Evolutionary conservation across 2,113 vertebrate genomes (phyloP).

Genomic region (Gallinago paraguaiae): DNA sequence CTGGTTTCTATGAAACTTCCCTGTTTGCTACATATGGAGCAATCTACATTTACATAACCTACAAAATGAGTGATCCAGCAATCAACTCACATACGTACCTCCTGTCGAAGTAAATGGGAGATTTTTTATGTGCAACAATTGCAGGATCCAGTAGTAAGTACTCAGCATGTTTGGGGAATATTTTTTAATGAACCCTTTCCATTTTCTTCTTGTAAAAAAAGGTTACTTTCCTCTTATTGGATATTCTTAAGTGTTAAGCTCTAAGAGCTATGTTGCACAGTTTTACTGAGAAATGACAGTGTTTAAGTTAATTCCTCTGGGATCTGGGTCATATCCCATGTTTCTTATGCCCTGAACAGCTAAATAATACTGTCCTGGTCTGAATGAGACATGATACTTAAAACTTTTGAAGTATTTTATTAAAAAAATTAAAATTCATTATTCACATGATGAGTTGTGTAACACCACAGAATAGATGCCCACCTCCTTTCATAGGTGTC

Average conservation of each 20-base stretch:
- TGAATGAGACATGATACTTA: neutral
- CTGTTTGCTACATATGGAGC: constrained; percentile 81
- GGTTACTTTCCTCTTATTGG: neutral
- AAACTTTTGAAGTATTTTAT: neutral
- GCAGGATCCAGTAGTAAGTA: constrained; percentile 18
- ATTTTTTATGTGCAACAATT: neutral
- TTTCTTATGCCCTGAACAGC: neutral
- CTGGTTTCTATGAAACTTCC: constrained; percentile 93
- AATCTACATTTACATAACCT: constrained; percentile 17
- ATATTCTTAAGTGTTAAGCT: constrained; percentile 41
- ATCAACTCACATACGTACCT: neutral
- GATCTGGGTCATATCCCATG: neutral
- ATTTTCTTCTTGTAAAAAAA: neutral
- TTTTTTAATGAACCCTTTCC: neutral
- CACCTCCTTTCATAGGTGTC: neutral
- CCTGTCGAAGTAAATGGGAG: neutral
- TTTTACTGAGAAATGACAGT: neutral
- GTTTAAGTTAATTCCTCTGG: neutral
- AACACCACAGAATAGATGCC: neutral
- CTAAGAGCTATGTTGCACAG: constrained; percentile 22
- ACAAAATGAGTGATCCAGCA: neutral
- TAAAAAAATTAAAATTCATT: neutral
- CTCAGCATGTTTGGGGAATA: constrained; percentile 21
- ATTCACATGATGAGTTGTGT: neutral
- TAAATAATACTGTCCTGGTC: neutral